Percentiles rank a stretch among this genome's conserved stretches.
These are phyloP conservation scores for Sacculina carcini DNA, from an alignment of 2,888 invertebrate genomes.

Conservation along the genomic window DNA sequence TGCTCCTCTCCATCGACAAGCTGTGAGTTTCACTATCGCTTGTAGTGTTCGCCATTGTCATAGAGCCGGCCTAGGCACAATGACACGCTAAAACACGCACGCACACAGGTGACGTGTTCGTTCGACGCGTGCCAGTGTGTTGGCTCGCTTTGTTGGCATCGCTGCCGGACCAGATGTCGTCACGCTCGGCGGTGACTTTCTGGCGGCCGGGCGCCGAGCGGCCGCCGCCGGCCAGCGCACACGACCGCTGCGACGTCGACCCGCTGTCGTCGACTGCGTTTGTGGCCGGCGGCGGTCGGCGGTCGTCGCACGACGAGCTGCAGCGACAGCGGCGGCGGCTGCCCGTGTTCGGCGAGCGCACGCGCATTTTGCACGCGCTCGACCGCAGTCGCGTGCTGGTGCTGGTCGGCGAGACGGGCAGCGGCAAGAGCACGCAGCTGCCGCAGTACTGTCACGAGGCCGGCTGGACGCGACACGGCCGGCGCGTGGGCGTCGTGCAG, in stretches of 20 bases:
- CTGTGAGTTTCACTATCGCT: too few species aligned
- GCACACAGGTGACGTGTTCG: too few species aligned
- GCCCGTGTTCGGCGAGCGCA: constrained; percentile 60
- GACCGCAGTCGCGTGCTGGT: constrained; percentile 43
- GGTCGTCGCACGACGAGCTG: constrained; percentile 53
- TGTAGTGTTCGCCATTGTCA: too few species aligned
- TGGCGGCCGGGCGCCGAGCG: too few species aligned
- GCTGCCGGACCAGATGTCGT: too few species aligned
- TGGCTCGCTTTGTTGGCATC: too few species aligned
- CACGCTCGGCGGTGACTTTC: too few species aligned
- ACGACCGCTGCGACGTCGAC: constrained; percentile 29
- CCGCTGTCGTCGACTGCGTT: constrained; percentile 32
- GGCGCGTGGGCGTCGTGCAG: constrained; percentile 62
- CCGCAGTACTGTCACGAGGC: constrained; percentile 67
- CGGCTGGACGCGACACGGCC: constrained; percentile 49
- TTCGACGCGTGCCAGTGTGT: too few species aligned
- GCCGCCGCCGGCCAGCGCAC: constrained; percentile 7
- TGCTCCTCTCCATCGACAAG: too few species aligned
- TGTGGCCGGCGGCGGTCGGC: constrained; percentile 58
- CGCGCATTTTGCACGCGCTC: constrained; percentile 63
- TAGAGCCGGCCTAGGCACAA: too few species aligned
- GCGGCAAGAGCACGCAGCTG: constrained; percentile 84
- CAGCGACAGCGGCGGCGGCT: constrained; percentile 56
- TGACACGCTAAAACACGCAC: too few species aligned
- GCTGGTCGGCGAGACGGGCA: constrained; percentile 67